Evolutionary conservation across 2,797 vertebrate species (phyloP), one percentile per base, ranked within the genome.

Genomic region (Labroides dimidiatus): DNA sequence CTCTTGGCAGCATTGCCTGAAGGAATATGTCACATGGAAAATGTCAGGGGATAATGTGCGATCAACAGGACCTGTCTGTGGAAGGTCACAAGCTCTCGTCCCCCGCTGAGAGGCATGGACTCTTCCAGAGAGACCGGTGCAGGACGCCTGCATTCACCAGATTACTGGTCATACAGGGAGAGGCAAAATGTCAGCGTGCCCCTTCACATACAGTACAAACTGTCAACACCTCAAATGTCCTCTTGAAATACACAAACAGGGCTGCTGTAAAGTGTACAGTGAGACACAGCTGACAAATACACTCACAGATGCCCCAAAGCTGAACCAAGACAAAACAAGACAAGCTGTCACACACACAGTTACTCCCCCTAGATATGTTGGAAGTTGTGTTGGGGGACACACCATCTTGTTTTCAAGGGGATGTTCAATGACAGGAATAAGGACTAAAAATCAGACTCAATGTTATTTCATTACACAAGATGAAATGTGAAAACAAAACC

Each of bases 11-110:
- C 61, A 42, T 63, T 49, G 82, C 89, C 80, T 61, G 63, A 78
- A 86, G 84, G 72, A 74, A 91, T 78, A 69, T 90, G 92, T 90
- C 92, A 89, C 84, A 74, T 78, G 56, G 85, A 81, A 93, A 94
- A 93, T 93, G 91, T 93, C 91, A 92, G 61, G 82, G 74, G 87
- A 91, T 91, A 93, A 93, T 91, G 89, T 91, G 91, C 72, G 89
- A 92, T 90, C 90, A 92, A 89, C 89, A 77, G 88, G 85, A 86
- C 84, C 76, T 87, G 84, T 87, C 81, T 45, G 49, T 72, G 75
- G 89, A 92, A 93, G 92, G 91, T 94, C 92, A 93, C 75, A 70
- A 30, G 77, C 84, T 79, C 88, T 67, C 62, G 71, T 73, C 83
- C 64, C 82, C 81, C 81, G 74, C 85, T 72, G 83, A 77, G 77